Base-by-base conservation (phyloP, 1,140 invertebrate species). In the Dolichoris vasculosae region DNA sequence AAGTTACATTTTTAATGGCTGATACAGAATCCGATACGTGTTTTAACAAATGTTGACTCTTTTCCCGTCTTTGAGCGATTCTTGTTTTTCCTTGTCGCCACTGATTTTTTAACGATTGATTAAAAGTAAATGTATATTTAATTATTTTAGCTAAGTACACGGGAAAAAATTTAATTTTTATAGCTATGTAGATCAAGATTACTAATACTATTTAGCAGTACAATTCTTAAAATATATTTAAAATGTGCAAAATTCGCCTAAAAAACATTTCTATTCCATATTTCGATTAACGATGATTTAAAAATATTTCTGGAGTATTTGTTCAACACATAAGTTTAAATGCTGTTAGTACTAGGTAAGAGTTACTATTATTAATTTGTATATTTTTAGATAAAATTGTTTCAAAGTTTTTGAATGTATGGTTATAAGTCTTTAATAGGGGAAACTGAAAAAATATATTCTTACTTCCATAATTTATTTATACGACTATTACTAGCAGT, bases 1-100 rank as follows among this genome's bases (percentile, higher is more conserved):
- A 32, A 67, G 78, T 78, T 77, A 46, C 75, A 78, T 69, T 77
- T 78, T 63, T 51, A 84, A 76, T 76, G 40, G n/a, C 69, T 67
- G 23, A 35, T 67, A 63, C 30, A 23, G 32, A 17, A 8, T 20
- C 0, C 71, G 71, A 40, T 30, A 75, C 71, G 32, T 48, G 71
- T 43, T 73, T 73, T 23, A 38, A 73, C 40, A 40, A 40, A 40
- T 43, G 23, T 67, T 67, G 63, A 67, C 63, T 35, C n/a, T 35
- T 67, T 9, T 3, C 9, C 15, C 30, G 20, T 32, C 30, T 32
- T 2, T 35, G n/a, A 17, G 30, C 13, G 13, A 7, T 67, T 67
- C 32, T 35, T 67, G 6, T 67, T 67, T 67, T 35, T 17, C 9
- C 9, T 15, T 35, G 15, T 1, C 15, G 4, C 63, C 35, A 67